These are phyloP conservation scores for Sibirionetta formosa DNA, from an alignment of 2,797 vertebrate species.

Conservation along the genomic window DNA sequence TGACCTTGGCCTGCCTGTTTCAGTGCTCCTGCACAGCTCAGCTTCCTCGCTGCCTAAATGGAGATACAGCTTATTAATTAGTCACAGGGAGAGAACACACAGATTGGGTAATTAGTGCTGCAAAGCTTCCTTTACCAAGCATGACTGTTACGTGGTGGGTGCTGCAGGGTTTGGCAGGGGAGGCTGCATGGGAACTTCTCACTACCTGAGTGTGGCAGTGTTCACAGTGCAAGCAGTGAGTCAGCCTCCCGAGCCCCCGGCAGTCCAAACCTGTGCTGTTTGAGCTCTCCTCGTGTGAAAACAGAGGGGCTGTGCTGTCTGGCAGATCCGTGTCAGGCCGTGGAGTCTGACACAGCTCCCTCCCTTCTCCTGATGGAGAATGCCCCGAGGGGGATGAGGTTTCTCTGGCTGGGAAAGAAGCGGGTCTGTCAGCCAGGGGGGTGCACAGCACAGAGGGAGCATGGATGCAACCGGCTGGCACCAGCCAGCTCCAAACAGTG, in stretches of 20 bases:
- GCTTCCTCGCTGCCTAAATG: background rate
- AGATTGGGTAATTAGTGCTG: background rate
- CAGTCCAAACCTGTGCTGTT: background rate
- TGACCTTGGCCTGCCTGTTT: slow-evolving; percentile 12
- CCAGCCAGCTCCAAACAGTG: background rate
- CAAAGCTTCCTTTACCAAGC: background rate
- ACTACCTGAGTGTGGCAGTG: fast-evolving
- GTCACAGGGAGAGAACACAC: background rate
- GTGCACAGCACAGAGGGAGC: fast-evolving
- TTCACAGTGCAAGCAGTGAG: background rate
- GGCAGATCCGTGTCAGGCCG: background rate
- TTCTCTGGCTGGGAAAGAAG: fast-evolving
- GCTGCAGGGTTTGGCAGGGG: background rate
- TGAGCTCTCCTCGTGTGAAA: background rate
- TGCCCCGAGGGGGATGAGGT: background rate
- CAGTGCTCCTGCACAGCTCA: background rate
- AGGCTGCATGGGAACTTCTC: background rate
- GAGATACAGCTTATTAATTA: background rate
- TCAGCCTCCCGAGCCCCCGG: fast-evolving
- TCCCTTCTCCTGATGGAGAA: background rate
- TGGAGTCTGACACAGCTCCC: fast-evolving
- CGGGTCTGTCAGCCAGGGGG: background rate
- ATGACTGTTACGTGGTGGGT: background rate
- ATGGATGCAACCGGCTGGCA: background rate
- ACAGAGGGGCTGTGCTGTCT: background rate